Conservation (phyloP, 2,113 vertebrate species). For the Periophthalmodon schlosseri region DNA sequence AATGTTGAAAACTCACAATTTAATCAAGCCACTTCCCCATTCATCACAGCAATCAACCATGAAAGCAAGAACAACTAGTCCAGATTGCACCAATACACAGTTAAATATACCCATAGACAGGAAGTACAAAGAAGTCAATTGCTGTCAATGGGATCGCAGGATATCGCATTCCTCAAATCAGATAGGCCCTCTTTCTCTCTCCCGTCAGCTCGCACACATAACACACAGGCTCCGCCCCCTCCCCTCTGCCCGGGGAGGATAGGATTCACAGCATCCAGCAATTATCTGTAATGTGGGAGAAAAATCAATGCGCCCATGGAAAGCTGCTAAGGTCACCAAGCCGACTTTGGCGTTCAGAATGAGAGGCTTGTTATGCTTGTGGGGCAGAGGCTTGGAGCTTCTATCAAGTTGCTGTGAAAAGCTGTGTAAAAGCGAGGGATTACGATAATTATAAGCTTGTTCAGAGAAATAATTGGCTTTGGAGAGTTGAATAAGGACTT, state of each 20-base stretch:
- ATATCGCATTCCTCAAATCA: conserved; percentile 71
- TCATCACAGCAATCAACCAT: conserved; percentile 22
- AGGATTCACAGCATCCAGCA: conserved; percentile 85
- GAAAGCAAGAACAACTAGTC: conserved; percentile 12
- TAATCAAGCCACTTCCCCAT: conserved; percentile 9
- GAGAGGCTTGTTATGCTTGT: conserved; percentile 35
- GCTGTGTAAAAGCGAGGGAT: conserved; percentile 40
- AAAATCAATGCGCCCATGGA: conserved; percentile 84
- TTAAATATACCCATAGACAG: conserved; percentile 48
- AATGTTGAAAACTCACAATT: conserved; percentile 25
- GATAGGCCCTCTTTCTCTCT: conserved; percentile 49
- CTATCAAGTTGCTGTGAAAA: conserved; percentile 34
- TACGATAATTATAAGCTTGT: conserved; percentile 38
- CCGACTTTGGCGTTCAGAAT: conserved; percentile 61
- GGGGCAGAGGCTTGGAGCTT: conserved; percentile 45
- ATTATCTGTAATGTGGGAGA: conserved; percentile 86
- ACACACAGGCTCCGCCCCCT: conserved; percentile 60
- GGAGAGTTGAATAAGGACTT: conserved; percentile 21
- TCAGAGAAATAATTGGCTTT: conserved; percentile 49
- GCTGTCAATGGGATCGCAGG: conserved; percentile 62
- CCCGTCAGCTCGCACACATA: conserved; percentile 67
- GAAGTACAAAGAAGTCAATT: conserved; percentile 61
- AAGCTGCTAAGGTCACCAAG: conserved; percentile 80
- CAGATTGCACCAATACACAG: conserved; percentile 15
- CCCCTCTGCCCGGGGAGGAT: conserved; percentile 78